phyloP scores from a whole-genome alignment of 2,113 vertebrate species.

The Dissostichus mawsoni region DNA sequence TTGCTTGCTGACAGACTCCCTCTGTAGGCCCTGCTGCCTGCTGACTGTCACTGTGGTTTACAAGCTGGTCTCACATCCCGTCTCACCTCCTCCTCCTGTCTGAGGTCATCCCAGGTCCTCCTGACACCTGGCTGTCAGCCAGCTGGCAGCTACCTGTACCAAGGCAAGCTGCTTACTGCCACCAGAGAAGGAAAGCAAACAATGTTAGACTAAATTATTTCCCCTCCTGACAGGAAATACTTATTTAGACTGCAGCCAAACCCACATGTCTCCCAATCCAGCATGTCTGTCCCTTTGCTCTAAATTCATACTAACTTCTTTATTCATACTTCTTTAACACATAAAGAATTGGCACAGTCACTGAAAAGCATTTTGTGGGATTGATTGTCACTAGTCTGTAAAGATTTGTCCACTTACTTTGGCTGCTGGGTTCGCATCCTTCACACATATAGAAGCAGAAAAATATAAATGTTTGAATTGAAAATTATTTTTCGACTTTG shows the following conservation, averaged over 20 bases:
- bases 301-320: neutral
- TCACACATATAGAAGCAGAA: too few species aligned
- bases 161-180: slow-evolving; percentile 11
- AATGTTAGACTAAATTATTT: slow-evolving; percentile 1
- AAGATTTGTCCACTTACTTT: too few species aligned
- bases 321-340: neutral
- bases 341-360: too few species aligned
- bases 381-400: too few species aligned
- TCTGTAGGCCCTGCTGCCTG: slow-evolving; percentile 43
- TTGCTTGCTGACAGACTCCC: slow-evolving; percentile 43
- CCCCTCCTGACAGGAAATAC: neutral
- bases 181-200: slow-evolving; percentile 12
- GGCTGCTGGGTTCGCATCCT: too few species aligned
- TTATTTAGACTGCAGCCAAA: neutral
- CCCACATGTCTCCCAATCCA: neutral
- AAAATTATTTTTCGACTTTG: too few species aligned
- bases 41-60: slow-evolving; percentile 39
- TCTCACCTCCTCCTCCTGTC: slow-evolving; percentile 24
- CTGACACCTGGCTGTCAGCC: slow-evolving; percentile 31
- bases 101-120: slow-evolving; percentile 43
- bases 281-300: neutral
- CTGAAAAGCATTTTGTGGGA: too few species aligned
- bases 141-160: slow-evolving; percentile 21
- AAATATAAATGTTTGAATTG: too few species aligned
- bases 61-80: slow-evolving; percentile 24